Evolutionary conservation across 1,140 invertebrate genomes (phyloP).

Genomic region (Octopus sinensis): DNA sequence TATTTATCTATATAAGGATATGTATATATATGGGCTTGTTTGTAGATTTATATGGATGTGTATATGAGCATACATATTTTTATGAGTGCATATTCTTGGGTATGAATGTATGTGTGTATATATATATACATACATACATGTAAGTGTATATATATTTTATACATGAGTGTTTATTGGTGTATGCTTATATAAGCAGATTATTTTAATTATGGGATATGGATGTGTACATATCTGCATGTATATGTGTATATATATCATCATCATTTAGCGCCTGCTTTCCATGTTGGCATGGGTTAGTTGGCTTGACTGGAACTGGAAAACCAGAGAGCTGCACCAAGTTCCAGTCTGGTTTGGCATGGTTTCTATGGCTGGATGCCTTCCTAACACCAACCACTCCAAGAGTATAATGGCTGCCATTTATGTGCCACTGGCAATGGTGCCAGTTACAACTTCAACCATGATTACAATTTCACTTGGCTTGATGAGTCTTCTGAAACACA

Average conservation of each 20-base stretch:
- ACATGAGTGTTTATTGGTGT: neutral
- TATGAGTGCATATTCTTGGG: neutral
- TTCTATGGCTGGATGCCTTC: too few species aligned
- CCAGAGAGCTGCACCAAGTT: too few species aligned
- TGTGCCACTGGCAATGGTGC: too few species aligned
- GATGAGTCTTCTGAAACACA: too few species aligned
- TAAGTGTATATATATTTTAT: neutral
- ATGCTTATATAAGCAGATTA: neutral
- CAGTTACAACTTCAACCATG: too few species aligned
- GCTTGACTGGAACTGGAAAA: too few species aligned
- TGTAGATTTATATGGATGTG: neutral
- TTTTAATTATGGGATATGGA: neutral
- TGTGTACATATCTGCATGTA: neutral
- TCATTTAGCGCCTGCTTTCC: too few species aligned
- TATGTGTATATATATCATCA: neutral
- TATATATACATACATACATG: neutral
- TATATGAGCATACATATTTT: neutral
- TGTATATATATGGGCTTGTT: neutral
- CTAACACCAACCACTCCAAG: too few species aligned
- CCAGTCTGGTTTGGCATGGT: too few species aligned
- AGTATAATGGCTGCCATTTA: too few species aligned
- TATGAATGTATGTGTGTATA: conserved; percentile 16
- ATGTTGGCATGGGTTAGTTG: too few species aligned
- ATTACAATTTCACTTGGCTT: too few species aligned
- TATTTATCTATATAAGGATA: neutral